Percentiles rank a stretch among this genome's conserved stretches.
Evolutionary conservation across 1,140 invertebrate genomes (phyloP).

Genomic region (Drosophila navojoa): DNA sequence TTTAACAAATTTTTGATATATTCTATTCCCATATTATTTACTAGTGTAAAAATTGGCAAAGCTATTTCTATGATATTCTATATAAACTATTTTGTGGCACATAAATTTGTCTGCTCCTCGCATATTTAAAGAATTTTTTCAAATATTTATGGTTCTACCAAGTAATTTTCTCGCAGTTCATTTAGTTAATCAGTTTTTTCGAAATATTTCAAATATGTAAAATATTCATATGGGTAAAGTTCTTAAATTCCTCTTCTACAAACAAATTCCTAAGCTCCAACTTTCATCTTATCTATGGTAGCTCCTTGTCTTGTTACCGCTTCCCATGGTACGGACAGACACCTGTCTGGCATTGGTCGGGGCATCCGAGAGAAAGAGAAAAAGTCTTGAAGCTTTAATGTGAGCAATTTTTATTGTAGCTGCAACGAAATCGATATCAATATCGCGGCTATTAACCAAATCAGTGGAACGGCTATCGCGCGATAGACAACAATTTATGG

Average conservation of each 20-base stretch:
- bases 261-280: constrained; percentile 9
- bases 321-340: constrained; percentile 9
- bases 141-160: not conserved
- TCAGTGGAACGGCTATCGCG: constrained; percentile 69
- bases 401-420: constrained; percentile 74
- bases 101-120: not conserved
- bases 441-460: constrained; percentile 78
- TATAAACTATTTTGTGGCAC: not conserved
- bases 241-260: constrained; percentile 2
- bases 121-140: not conserved
- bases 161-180: not conserved
- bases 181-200: not conserved
- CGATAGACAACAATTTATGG: constrained; percentile 64
- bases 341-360: constrained; percentile 53
- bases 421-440: constrained; percentile 74
- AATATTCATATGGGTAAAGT: constrained; percentile 8
- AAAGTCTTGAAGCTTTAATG: constrained; percentile 50
- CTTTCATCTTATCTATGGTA: constrained; percentile 34
- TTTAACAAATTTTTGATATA: too few species aligned
- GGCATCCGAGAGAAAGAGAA: constrained; percentile 8
- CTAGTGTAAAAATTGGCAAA: not conserved
- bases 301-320: constrained; percentile 37
- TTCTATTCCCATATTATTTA: too few species aligned
- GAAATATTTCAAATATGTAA: constrained; percentile 2
- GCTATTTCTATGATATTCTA: not conserved